A percentile compares a stretch with the other conserved stretches of the same genome.
Conservation (phyloP, 2,113 vertebrate species). For the Mustela nigripes region DNA sequence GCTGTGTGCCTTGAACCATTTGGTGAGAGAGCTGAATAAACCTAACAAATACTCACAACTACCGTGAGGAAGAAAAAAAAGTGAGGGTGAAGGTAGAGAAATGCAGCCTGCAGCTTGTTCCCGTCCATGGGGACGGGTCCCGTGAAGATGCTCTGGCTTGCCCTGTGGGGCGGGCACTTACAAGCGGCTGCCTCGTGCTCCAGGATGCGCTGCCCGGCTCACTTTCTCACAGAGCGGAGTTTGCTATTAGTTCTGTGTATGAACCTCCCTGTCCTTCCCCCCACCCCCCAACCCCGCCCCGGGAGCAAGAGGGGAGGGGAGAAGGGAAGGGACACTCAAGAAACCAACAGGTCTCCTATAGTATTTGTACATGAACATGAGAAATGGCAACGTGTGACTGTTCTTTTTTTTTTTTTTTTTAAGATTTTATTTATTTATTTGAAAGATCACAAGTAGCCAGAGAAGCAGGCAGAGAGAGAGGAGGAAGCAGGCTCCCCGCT, state of each 20-base stretch:
- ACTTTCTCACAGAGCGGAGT: background rate
- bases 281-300: too few relatives aligned
- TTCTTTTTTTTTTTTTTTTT: background rate
- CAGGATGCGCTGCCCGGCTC: background rate
- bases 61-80: background rate
- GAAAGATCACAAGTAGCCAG: too few relatives aligned
- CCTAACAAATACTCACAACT: background rate
- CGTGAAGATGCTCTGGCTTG: background rate
- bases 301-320: background rate
- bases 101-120: background rate
- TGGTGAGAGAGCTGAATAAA: background rate
- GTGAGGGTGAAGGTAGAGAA: background rate
- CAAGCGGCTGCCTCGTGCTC: background rate
- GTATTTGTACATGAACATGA: background rate
- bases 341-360: background rate
- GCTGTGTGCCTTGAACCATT: background rate
- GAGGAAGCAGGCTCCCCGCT: too few relatives aligned
- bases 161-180: background rate
- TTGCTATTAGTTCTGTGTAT: background rate
- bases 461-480: too few relatives aligned
- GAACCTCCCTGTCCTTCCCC: background rate
- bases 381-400: background rate
- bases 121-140: background rate
- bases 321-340: background rate
- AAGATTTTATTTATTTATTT: too few relatives aligned